Evolutionary conservation across 1,140 invertebrate genomes (phyloP), one percentile per base, ranked within the genome.

Genomic region (Drosophila pandora): DNA sequence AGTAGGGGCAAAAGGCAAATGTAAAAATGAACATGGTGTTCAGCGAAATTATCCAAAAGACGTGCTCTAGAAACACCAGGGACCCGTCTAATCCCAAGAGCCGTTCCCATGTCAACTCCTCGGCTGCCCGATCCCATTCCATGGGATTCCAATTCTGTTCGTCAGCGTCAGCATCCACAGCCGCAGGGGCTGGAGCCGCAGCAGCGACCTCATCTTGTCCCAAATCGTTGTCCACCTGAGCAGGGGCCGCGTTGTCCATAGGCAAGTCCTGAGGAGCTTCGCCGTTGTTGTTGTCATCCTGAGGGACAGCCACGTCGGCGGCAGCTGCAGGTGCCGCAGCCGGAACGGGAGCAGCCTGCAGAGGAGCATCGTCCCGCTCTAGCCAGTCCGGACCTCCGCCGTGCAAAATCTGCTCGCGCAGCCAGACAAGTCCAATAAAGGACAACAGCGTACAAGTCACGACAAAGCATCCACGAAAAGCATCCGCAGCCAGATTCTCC

Each of bases 91-190:
- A 92, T 2, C 99, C 99, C 0, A 99, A 93, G 1, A 99, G 93
- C 78, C 98, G 93, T 91, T 99, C 98, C 98, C 98, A 99, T 0
- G 99, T 99, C 2, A 99, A 92, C 91, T 99, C 99, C 84, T 99
- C 99, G 25, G 97, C 97, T 0, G 97, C 98, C 78, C 98, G 93
- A 90, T 99, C 98, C 98, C 98, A 99, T 87, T 99, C 98, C 94
- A 99, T 98, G 1, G 97, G 97, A 93, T 99, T 99, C 98, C 98
- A 99, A 81, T 98, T 98, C 22, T 96, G 97, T 91, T 98, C 98
- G 92, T 97, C 96, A n/a, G 89, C 90, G 28, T 90, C 90, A 12
- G 83, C 87, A 45, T 79, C 88, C 41, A 63, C 75, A 17, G 90
- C 13, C 5, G 62, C 72, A 22, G 68, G 59, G 10, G 34, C 67